Base-by-base conservation (phyloP, 2,888 invertebrate species). In the Cenopis cana region DNA sequence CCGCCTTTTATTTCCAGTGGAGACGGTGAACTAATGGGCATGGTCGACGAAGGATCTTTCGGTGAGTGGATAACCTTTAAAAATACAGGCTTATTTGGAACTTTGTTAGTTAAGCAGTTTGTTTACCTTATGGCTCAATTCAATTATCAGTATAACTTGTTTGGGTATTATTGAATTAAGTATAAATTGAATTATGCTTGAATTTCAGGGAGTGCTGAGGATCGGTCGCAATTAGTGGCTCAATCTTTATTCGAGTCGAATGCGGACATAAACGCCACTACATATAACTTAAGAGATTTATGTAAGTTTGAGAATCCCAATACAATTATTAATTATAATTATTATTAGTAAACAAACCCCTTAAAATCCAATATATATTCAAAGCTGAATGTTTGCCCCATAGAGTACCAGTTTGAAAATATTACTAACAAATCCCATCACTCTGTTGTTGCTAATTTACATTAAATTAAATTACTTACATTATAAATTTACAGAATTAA, bases 221-320 rank as follows among this genome's bases (percentile, higher is more conserved):
- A 93, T 52, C 94, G 93, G 74, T 89, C 94, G 65, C 94, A 94
- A 75, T 86, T 95, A 78, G 93, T 94, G n/a, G 86, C 94, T 61
- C 94, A 95, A 79, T 89, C 93, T 12, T 90, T 94, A 77, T 84
- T 95, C 77, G 94, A 95, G 78, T 87, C 93, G n/a, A 93, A 93
- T 75, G 90, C 93, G 56, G 91, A 90, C 68, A 87, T 89, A 55
- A 91, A 90, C 69, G 87, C 85, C 75, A 82, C 83, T 59, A 73
- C 87, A 14, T 89, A 88, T 75, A 84, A 79, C 77, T 92, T 87
- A 76, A 89, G 87, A 81, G 91, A 91, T 75, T 75, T 92, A 75
- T 84, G 93, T 93, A 81, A 89, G 93, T 87, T 66, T 57, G 0
- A 17, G 20, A 38, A 41, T 69, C 59, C 17, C 14, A 49, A 59